Base-by-base conservation (phyloP, 2,797 vertebrate species). In the Pelobates cultripes region DNA sequence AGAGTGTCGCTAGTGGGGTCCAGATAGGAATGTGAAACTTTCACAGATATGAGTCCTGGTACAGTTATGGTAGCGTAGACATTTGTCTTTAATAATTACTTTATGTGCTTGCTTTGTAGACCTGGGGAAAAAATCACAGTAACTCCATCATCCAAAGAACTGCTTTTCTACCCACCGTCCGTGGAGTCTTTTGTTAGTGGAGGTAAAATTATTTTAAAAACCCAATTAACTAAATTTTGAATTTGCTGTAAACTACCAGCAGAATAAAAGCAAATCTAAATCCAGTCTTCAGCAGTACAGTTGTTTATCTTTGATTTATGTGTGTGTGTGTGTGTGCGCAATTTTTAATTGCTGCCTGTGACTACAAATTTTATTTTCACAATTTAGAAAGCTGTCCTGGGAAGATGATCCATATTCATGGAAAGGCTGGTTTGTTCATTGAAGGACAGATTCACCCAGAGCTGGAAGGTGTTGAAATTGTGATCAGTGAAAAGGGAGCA, bases 91-190 rank as follows among this genome's bases (percentile, higher is more conserved):
- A 28, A 28, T 57, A 57, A 57, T 57, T 5, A 51, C 7, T 57
- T 57, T 7, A 57, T 57, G 14, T 14, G 13, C 55, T 64, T 64
- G 17, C 61, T 7, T 75, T 81, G 17, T 84, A 99, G 98, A 84
- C 96, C 98, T 85, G 97, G 97, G 85, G 98, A 99, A 91, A 99
- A 95, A 89, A 95, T 99, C 88, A 97, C 96, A 0, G 97, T 99
- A 70, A 98, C 95, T 0, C 98, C 98, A 0, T 98, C 97, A 0
- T 99, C 98, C 12, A 98, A 96, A 89, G 96, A 99, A 83, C 93
- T 99, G 28, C 95, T 99, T 67, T 99, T 99, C 86, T 97, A 98
- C 77, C 98, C 98, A 0, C 95, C 97, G 43, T 97, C 96, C 83
- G 94, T 98, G 70, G 98, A 99, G 88, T 95, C 96, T 71, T 93